Conservation (phyloP, 1,140 invertebrate species). For the Drosophila rhopaloa region DNA sequence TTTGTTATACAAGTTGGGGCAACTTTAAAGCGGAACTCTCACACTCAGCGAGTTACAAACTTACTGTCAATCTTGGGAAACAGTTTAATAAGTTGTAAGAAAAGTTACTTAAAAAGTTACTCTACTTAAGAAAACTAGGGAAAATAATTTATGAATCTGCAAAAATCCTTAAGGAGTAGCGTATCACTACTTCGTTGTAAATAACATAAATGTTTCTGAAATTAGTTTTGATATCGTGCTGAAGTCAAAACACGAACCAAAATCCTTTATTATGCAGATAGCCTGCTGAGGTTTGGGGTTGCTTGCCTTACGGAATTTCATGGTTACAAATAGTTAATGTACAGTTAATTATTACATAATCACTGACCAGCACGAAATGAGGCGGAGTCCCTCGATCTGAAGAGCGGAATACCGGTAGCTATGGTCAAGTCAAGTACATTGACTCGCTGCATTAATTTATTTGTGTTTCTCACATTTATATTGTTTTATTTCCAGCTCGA, state of each 20-base stretch:
- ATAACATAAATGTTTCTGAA: slow-evolving; percentile 3
- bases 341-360: slow-evolving; percentile 82
- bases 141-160: background rate
- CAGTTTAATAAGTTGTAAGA: background rate
- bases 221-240: slow-evolving; percentile 45
- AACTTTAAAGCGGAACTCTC: slow-evolving; percentile 3
- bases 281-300: slow-evolving; percentile 13
- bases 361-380: slow-evolving; percentile 58
- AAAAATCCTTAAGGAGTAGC: background rate
- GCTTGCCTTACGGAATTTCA: slow-evolving; percentile 62
- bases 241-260: slow-evolving; percentile 49
- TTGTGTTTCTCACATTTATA: slow-evolving; percentile 11
- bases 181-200: slow-evolving; percentile 10
- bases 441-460: slow-evolving; percentile 49
- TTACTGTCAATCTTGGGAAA: slow-evolving; percentile 1
- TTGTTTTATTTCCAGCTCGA: slow-evolving; percentile 9
- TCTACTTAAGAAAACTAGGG: background rate
- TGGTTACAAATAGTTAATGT: slow-evolving; percentile 82
- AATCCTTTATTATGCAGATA: slow-evolving; percentile 58
- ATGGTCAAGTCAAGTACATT: slow-evolving; percentile 54
- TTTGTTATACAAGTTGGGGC: background rate
- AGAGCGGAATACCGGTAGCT: slow-evolving; percentile 1
- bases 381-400: slow-evolving; percentile 17
- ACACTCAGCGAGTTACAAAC: slow-evolving; percentile 4
- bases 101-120: slow-evolving; percentile 4